Evolutionary conservation across 2,797 vertebrate species (phyloP).

Genomic region (Aeoliscus strigatus): DNA sequence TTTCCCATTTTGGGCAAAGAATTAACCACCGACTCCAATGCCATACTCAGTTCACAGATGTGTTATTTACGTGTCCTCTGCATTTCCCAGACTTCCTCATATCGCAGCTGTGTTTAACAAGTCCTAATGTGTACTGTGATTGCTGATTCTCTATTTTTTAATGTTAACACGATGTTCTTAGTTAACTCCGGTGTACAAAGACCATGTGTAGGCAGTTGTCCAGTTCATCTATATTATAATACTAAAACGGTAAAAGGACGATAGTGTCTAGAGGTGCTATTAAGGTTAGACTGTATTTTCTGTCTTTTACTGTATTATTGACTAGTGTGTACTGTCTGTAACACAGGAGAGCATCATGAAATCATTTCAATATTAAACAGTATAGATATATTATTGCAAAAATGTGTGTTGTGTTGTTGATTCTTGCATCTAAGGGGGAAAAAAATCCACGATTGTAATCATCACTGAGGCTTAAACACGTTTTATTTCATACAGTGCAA

Average conservation of each 20-base stretch:
- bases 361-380: constrained; percentile 79
- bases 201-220: constrained; percentile 70
- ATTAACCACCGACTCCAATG: constrained; percentile 34
- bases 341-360: constrained; percentile 69
- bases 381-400: constrained; percentile 73
- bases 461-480: neutral
- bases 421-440: too few relatives aligned
- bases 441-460: constrained; percentile 3
- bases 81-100: constrained; percentile 44
- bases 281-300: constrained; percentile 79
- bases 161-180: constrained; percentile 75
- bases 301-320: constrained; percentile 79
- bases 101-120: constrained; percentile 60
- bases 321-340: constrained; percentile 80
- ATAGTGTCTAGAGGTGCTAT: constrained; percentile 83
- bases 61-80: constrained; percentile 41
- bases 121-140: constrained; percentile 67
- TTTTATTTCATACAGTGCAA: constrained; percentile 51
- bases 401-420: constrained; percentile 45
- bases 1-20: constrained; percentile 17
- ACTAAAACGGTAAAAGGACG: constrained; percentile 72
- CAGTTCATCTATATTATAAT: constrained; percentile 69
- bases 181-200: constrained; percentile 73
- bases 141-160: constrained; percentile 69
- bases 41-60: constrained; percentile 46